Base-by-base conservation (phyloP, 2,888 invertebrate genomes). In the Panorpa germanica region DNA sequence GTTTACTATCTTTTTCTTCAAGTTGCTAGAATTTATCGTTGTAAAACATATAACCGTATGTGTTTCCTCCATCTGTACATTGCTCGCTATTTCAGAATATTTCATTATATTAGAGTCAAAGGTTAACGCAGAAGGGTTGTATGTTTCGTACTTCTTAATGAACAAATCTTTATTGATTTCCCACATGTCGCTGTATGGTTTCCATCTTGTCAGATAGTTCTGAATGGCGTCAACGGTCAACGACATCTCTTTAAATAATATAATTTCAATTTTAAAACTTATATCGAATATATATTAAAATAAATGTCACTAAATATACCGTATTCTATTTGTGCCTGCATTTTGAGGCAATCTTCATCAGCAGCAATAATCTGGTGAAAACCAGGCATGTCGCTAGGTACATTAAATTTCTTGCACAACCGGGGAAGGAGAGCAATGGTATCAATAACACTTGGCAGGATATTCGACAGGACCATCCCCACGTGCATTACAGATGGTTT, bases 121-220 rank as follows among this genome's bases (percentile, higher is more conserved):
- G 3, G 76, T 65, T 1, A 61, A 56, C 1, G 80, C 77, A 8
- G 62, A 63, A n/a, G n/a, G n/a, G n/a, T n/a, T n/a, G n/a, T n/a
- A n/a, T 21, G 82, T 82, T 39, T 65, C 63, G 42, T 75, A 72
- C 34, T 70, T 58, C 14, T 55, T 45, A 40, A 83, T 67, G 46
- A 81, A 86, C 13, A 61, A 56, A 26, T 74, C 66, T 49, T 83
- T 85, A 39, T 83, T 69, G 9, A 76, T 63, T 50, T 77, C 71
- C 88, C 88, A 91, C 36, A 88, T 67, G 39, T 74, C 72, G 11
- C 67, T 56, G 45, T 75, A 85, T 4, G 71, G 69, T 41, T 75
- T 70, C 88, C 90, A 90, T 38, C 53, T 57, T 37, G 55, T 54
- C 32, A 72, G 50, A 43, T 74, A 75, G 28, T 53, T 57, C 38